phyloP scores from a whole-genome alignment of 2,888 invertebrate species.

The Eupeodes latifasciatus region DNA sequence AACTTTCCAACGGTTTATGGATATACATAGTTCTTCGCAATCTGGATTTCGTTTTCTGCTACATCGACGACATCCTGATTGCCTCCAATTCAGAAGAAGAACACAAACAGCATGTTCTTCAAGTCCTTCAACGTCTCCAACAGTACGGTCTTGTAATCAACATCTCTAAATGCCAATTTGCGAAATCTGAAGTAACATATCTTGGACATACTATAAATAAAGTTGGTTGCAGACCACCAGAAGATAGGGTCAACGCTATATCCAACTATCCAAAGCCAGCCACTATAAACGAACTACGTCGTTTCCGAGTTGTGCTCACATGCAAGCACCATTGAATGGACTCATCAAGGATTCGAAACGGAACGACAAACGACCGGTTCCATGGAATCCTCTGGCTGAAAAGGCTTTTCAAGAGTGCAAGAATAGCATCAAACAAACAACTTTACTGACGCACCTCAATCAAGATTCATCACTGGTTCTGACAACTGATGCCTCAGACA shows the following conservation, averaged over 20 bases:
- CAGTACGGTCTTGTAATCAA: too few relatives aligned
- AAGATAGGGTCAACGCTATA: conserved; percentile 33
- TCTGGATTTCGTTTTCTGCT: too few relatives aligned
- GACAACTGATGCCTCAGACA: conserved; percentile 32
- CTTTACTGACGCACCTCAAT: conserved; percentile 9
- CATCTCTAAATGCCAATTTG: too few relatives aligned
- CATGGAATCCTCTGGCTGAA: conserved; percentile 9
- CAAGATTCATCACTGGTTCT: conserved; percentile 16
- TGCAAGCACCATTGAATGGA: conserved; percentile 26
- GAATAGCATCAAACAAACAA: conserved; percentile 17
- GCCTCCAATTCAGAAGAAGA: too few relatives aligned
- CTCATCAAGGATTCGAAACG: conserved; percentile 12
- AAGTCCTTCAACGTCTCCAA: too few relatives aligned
- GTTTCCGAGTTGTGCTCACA: conserved; percentile 39
- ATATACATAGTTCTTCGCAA: too few relatives aligned
- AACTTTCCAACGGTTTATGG: conserved; percentile 1
- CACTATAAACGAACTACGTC: conserved; percentile 14
- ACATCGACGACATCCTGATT: too few relatives aligned
- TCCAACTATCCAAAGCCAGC: conserved; percentile 24
- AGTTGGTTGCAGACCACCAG: conserved; percentile 47
- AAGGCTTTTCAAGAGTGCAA: conserved; percentile 43
- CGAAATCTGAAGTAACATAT: not conserved
- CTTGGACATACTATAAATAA: conserved; percentile 25
- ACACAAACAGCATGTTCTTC: too few relatives aligned
- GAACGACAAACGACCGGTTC: conserved; percentile 44